phyloP scores from a whole-genome alignment of 2,113 vertebrate species.

The Polypterus senegalus region DNA sequence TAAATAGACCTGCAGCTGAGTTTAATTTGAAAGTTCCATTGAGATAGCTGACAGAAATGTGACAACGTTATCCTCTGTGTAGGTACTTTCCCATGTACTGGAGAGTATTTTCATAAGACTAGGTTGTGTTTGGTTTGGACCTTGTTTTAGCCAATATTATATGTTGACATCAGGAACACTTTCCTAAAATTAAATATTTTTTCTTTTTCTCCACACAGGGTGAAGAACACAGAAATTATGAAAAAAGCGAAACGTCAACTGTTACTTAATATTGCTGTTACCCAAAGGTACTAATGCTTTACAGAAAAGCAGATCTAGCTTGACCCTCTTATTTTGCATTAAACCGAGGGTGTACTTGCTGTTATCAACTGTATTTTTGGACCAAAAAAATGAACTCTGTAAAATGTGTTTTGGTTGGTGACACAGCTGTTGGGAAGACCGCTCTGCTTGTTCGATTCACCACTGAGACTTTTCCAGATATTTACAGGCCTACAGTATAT shows the following conservation, averaged over 20 bases:
- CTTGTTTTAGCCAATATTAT: no score
- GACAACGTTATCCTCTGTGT: no score
- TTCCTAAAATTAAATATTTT: neutral
- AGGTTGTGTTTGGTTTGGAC: no score
- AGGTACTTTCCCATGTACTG: no score
- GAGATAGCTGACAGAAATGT: no score
- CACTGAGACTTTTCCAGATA: slow-evolving; percentile 84
- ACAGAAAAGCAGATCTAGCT: neutral
- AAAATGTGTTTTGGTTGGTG: slow-evolving; percentile 89
- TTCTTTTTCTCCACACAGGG: neutral
- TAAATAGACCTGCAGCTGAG: no score
- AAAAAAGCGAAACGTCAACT: neutral
- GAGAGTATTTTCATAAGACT: no score
- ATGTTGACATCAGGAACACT: no score
- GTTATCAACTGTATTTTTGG: neutral
- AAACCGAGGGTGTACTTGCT: neutral
- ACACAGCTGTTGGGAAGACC: slow-evolving; percentile 84
- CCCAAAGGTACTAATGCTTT: neutral
- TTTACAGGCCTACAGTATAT: slow-evolving; percentile 86
- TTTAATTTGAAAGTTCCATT: no score
- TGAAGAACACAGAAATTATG: no score
- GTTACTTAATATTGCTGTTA: neutral
- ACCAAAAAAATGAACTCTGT: slow-evolving; percentile 51
- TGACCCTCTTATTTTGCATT: neutral
- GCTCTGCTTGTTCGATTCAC: slow-evolving; percentile 86